Conservation (phyloP, 2,113 vertebrate genomes). For the Naja naja region DNA sequence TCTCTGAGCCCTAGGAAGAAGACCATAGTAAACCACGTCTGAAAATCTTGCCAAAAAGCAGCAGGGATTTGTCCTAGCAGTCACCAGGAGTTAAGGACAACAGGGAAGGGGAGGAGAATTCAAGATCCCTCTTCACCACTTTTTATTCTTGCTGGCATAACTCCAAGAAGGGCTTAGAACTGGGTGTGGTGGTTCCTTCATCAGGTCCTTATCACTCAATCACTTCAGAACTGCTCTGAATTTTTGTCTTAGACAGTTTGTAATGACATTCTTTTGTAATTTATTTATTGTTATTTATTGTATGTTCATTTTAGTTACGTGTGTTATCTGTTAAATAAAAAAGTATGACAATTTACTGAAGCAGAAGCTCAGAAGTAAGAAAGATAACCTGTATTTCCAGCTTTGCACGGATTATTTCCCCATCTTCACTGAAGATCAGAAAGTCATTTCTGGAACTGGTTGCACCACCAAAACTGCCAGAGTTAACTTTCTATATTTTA, state of each 20-base stretch:
- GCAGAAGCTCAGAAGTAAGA: background rate
- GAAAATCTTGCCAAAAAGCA: background rate
- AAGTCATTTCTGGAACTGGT: background rate
- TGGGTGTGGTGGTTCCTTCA: background rate
- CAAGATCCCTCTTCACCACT: background rate
- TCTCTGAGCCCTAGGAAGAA: background rate
- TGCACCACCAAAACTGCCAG: background rate
- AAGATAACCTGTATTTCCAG: background rate
- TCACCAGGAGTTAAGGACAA: background rate
- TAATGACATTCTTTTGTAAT: background rate
- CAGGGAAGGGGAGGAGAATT: background rate
- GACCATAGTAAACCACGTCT: background rate
- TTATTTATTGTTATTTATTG: background rate
- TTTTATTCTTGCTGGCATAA: background rate
- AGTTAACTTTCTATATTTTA: background rate
- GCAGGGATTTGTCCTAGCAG: background rate
- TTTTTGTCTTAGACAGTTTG: background rate
- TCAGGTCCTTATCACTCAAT: background rate
- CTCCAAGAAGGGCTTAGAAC: background rate
- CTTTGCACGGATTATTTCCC: background rate
- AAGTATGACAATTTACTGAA: background rate
- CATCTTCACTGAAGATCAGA: background rate
- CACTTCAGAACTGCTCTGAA: background rate
- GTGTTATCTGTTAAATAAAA: background rate
- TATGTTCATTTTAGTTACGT: background rate